A percentile compares a stretch with the other conserved stretches of the same genome.
These are phyloP conservation scores for Neotoma lepida DNA, from an alignment of 2,113 vertebrate species.

Conservation along the genomic window DNA sequence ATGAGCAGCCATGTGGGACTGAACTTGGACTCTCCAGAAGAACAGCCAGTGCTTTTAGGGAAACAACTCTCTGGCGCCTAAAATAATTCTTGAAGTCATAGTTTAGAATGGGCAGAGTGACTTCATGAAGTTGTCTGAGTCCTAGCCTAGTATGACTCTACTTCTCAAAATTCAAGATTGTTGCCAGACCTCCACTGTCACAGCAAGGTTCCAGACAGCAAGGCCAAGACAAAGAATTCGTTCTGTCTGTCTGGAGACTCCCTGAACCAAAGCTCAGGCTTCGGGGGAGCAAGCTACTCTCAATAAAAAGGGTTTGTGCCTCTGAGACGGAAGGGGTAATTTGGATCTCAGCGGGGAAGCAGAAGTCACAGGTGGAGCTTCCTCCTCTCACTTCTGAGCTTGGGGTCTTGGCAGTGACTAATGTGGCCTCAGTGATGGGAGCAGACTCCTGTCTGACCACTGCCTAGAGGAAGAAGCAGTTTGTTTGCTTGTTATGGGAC, in stretches of 20 bases:
- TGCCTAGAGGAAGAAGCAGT: constrained; percentile 13
- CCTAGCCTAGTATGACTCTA: background rate
- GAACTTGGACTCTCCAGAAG: background rate
- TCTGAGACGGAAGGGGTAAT: constrained; percentile 5
- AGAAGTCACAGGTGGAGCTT: background rate
- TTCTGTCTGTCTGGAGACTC: constrained; percentile 8
- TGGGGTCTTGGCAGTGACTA: background rate
- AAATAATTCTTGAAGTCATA: background rate
- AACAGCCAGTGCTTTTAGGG: background rate
- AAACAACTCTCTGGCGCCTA: background rate
- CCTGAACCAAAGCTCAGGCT: background rate
- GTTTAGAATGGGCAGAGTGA: background rate
- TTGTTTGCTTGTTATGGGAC: background rate
- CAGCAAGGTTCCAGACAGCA: background rate
- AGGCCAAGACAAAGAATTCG: background rate
- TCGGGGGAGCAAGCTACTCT: background rate
- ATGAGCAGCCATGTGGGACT: background rate
- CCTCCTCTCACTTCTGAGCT: background rate
- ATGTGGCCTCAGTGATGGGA: background rate
- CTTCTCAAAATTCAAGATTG: background rate
- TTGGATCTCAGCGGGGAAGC: constrained; percentile 26
- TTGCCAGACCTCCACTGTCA: constrained; percentile 1
- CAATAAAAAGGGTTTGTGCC: constrained; percentile 9
- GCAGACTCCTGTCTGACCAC: background rate
- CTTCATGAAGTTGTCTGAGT: constrained; percentile 4